Evolutionary conservation across 2,888 invertebrate species (phyloP).

Genomic region (Caenorhabditis wallacei): DNA sequence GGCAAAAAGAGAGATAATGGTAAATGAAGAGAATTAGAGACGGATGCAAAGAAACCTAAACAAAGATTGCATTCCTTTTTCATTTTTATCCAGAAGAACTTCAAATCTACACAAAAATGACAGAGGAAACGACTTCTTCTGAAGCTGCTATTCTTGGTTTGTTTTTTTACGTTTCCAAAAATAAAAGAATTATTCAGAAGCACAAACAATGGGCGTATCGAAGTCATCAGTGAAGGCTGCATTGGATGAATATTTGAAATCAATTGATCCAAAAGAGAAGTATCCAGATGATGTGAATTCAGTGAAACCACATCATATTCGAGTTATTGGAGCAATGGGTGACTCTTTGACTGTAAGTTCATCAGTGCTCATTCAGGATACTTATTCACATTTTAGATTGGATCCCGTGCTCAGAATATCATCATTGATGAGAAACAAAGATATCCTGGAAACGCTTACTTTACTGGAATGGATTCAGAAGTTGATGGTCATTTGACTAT

Average conservation of each 20-base stretch:
- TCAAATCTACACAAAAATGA: conserved; percentile 45
- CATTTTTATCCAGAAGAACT: conserved; percentile 14
- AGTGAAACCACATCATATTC: conserved; percentile 73
- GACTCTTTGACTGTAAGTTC: conserved; percentile 74
- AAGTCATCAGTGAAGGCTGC: conserved; percentile 13
- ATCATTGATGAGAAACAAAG: conserved; percentile 13
- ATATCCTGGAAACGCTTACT: conserved; percentile 57
- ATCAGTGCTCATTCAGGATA: conserved; percentile 4
- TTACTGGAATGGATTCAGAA: conserved; percentile 55
- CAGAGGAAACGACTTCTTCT: background rate
- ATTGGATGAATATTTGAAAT: conserved; percentile 37
- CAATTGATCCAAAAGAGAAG: conserved; percentile 33
- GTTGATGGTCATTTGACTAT: conserved; percentile 55
- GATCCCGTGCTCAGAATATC: conserved; percentile 42
- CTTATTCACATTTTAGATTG: conserved; percentile 32
- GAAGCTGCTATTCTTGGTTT: conserved; percentile 7
- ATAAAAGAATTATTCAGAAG: conserved; percentile 32
- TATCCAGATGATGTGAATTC: conserved; percentile 55
- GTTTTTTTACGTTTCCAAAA: background rate
- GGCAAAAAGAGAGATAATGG: background rate
- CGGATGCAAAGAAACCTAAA: background rate
- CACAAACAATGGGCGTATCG: conserved; percentile 46
- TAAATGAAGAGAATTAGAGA: conserved; percentile 16
- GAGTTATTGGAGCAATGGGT: conserved; percentile 73
- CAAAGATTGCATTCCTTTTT: background rate